Base-by-base conservation (phyloP, 2,888 invertebrate genomes). In the Archips crataeganus region DNA sequence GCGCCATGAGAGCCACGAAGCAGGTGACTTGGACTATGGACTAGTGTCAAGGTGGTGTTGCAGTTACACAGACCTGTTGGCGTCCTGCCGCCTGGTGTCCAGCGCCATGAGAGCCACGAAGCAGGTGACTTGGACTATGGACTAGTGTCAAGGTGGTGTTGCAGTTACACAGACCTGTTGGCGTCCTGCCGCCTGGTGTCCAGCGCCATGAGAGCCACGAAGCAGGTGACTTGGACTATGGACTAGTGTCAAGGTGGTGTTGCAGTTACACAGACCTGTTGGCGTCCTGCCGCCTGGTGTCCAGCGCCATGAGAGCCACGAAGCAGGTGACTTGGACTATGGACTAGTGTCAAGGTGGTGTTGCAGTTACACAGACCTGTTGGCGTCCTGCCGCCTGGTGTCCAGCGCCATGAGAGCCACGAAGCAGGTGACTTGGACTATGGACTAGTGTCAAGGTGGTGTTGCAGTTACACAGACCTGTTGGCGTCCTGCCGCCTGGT, bases 271-370 rank as follows among this genome's bases (percentile, higher is more conserved):
- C 45, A 45, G 45, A 91, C 93, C 95, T 90, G 93, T 95, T 89
- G 84, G 93, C 83, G 82, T 92, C 87, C 95, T 98, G 98, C 39
- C 99, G 93, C 75, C 96, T 94, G 1, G 98, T 97, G 87, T 99
- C 99, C 75, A 96, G 90, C 1, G 98, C 96, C 78, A 99, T 95
- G 64, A 99, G 95, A 79, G 98, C 97, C 70, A 99, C 97, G 90
- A 99, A 99, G 90, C 98, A 98, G 0, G 99, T 99, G 83, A 99
- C 97, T 93, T 99, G 99, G n/a, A n/a, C n/a, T n/a, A n/a, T n/a
- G n/a, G n/a, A n/a, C n/a, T 23, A 23, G 23, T 23, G 23, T 23
- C 1, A 23, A 23, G 23, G 23, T 23, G 23, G 23, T 23, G 23
- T 23, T 23, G 36, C 2, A 36, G 36, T 10, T 9, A 1, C 11